phyloP scores from a whole-genome alignment of 2,113 vertebrate species.

The Onychostoma macrolepis region DNA sequence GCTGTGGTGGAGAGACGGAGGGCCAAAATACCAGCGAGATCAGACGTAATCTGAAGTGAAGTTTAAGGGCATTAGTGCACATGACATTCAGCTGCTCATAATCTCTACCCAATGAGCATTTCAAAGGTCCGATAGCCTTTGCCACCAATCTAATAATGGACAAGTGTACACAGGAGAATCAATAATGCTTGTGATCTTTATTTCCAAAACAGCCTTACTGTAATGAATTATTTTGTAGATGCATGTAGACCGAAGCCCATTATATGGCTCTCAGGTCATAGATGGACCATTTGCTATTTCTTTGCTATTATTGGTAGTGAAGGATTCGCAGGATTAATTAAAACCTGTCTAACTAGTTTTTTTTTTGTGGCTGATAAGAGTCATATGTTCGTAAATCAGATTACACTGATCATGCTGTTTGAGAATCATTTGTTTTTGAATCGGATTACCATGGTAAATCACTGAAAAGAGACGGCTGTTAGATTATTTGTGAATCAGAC shows the following conservation, averaged over 20 bases:
- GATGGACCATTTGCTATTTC: neutral
- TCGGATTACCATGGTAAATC: neutral
- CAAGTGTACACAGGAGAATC: conserved; percentile 11
- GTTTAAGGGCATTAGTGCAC: conserved; percentile 39
- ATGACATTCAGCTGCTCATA: conserved; percentile 31
- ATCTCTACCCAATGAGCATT: conserved; percentile 18
- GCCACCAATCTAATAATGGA: conserved; percentile 24
- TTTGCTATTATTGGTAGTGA: conserved; percentile 4
- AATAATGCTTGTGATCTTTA: conserved; percentile 8
- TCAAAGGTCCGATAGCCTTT: conserved; percentile 11
- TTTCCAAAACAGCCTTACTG: conserved; percentile 13
- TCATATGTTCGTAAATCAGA: neutral
- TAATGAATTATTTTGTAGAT: neutral
- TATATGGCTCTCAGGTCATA: neutral
- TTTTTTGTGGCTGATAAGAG: neutral
- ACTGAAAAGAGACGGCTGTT: neutral
- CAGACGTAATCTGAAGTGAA: conserved; percentile 37
- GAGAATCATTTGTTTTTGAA: neutral
- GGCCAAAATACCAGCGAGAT: conserved; percentile 20
- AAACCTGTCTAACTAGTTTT: neutral
- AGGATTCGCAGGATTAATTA: neutral
- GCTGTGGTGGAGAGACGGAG: conserved; percentile 17
- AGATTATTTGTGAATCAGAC: neutral
- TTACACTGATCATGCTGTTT: neutral
- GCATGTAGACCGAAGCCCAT: neutral